These are phyloP conservation scores for Tinamus major DNA, from an alignment of 2,797 vertebrate species.

Conservation along the genomic window DNA sequence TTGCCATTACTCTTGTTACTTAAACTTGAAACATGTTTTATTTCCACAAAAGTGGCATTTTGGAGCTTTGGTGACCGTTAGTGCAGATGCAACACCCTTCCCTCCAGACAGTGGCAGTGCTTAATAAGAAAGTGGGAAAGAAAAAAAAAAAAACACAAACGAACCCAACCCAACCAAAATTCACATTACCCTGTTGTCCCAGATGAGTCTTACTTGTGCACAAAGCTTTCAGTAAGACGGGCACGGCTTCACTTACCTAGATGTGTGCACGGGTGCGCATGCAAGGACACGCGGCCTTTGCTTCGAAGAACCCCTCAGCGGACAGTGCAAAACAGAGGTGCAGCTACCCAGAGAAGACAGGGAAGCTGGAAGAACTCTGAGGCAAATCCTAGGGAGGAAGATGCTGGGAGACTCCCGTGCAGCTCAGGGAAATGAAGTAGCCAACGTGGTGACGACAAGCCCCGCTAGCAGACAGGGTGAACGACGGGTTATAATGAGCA, in stretches of 20 bases:
- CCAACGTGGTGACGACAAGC: not conserved
- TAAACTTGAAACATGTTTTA: not conserved
- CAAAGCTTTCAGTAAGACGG: not conserved
- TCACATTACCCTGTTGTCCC: not conserved
- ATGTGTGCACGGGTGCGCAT: not conserved
- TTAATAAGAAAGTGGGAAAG: not conserved
- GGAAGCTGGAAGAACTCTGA: not conserved
- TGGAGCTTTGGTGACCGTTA: rapidly evolving
- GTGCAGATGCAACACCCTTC: not conserved
- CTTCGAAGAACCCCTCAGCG: not conserved
- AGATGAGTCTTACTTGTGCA: not conserved
- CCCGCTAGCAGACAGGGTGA: rapidly evolving
- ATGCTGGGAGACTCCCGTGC: not conserved
- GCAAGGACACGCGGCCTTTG: not conserved
- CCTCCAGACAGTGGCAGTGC: not conserved
- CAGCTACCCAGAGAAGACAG: rapidly evolving
- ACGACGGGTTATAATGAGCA: not conserved
- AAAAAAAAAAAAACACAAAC: too few relatives aligned
- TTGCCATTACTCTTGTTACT: not conserved
- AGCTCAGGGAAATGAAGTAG: not conserved
- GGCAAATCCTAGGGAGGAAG: not conserved
- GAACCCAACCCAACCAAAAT: not conserved
- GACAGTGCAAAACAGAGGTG: not conserved
- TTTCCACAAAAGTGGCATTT: not conserved
- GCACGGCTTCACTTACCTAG: not conserved